A percentile compares a stretch with the other conserved stretches of the same genome.
These are phyloP conservation scores for Brienomyrus brachyistius DNA, from an alignment of 2,113 vertebrate genomes.

Conservation along the genomic window DNA sequence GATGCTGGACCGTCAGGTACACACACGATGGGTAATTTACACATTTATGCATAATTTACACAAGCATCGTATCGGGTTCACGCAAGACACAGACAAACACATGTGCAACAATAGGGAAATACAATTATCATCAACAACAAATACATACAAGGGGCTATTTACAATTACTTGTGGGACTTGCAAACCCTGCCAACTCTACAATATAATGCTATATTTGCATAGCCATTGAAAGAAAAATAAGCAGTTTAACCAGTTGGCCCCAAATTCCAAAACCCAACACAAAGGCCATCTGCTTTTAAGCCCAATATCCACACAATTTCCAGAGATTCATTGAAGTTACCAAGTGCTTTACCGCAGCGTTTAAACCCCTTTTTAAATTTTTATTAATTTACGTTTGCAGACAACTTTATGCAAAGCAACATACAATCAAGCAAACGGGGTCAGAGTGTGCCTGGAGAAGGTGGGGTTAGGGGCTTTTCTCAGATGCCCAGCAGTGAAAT, in stretches of 20 bases:
- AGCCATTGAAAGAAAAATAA: neutral
- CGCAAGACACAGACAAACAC: too few species aligned
- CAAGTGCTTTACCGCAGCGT: neutral
- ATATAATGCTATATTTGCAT: neutral
- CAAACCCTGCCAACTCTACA: too few species aligned
- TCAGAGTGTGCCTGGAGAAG: neutral
- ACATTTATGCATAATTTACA: too few species aligned
- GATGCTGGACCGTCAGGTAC: too few species aligned
- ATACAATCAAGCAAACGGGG: neutral
- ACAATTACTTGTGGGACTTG: too few species aligned
- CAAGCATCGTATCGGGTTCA: too few species aligned
- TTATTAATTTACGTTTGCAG: neutral
- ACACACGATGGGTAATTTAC: too few species aligned
- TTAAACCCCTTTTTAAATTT: neutral
- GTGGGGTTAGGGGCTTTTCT: neutral
- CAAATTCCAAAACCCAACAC: neutral
- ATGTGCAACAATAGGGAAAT: too few species aligned
- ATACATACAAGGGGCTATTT: too few species aligned
- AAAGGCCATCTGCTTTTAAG: neutral
- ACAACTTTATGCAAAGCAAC: neutral
- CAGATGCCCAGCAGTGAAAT: neutral
- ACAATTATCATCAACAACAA: too few species aligned
- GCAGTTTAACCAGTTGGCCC: neutral
- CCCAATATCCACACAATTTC: neutral
- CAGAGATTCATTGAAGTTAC: neutral